Conservation (phyloP, 2,113 vertebrate species). For the Ursus arctos region DNA sequence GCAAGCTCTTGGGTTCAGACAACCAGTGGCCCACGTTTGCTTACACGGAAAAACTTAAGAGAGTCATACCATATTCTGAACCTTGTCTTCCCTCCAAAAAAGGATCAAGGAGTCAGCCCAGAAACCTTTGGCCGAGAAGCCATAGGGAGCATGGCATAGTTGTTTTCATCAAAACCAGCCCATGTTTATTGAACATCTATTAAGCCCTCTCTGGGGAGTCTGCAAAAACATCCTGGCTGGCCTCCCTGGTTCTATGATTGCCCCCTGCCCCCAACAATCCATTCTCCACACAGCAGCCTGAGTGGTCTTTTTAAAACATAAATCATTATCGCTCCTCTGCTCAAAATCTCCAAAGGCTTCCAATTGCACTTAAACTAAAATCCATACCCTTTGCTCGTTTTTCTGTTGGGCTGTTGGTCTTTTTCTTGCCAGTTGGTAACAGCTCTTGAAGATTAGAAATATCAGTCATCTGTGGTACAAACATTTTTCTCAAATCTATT, state of each 20-base stretch:
- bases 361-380: constrained; percentile 29
- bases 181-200: neutral
- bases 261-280: neutral
- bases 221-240: neutral
- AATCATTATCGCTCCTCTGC: neutral
- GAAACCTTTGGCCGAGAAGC: neutral
- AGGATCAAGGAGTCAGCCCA: neutral
- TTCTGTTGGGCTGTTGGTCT: neutral
- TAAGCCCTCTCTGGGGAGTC: neutral
- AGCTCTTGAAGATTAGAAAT: neutral
- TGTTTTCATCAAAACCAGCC: neutral
- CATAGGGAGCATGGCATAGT: neutral
- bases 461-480: neutral
- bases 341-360: neutral
- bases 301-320: neutral
- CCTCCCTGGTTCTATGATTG: neutral
- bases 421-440: constrained; percentile 16
- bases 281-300: neutral
- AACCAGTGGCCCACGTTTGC: neutral
- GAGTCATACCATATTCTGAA: neutral
- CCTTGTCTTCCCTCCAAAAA: neutral
- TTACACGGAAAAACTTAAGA: neutral
- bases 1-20: neutral
- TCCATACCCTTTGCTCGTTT: neutral
- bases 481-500: constrained; percentile 18